These are phyloP conservation scores for Electrophaes corylata DNA, from an alignment of 2,888 invertebrate genomes.

Conservation along the genomic window DNA sequence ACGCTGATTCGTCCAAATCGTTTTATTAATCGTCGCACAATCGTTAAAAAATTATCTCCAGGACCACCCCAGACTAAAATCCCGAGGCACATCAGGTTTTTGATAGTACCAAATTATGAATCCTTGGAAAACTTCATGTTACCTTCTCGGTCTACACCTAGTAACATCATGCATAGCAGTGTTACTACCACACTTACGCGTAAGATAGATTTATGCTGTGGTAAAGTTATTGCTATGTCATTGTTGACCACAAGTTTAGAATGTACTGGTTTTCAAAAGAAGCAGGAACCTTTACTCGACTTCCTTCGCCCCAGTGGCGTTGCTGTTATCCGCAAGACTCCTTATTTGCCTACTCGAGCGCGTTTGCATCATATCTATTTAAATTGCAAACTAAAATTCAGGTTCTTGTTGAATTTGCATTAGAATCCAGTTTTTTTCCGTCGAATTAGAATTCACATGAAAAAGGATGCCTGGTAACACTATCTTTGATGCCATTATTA, in stretches of 20 bases:
- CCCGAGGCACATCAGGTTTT: too few species aligned
- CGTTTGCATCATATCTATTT: slow-evolving; percentile 45
- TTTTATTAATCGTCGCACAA: too few species aligned
- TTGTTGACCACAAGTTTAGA: not conserved
- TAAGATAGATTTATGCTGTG: too few species aligned
- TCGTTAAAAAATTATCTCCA: too few species aligned
- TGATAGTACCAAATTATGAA: too few species aligned
- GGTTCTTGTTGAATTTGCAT: slow-evolving; percentile 41
- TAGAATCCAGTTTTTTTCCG: slow-evolving; percentile 39
- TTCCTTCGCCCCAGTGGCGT: not conserved
- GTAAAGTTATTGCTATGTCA: not conserved
- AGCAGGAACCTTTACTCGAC: too few species aligned
- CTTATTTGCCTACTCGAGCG: slow-evolving; percentile 32
- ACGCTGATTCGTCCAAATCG: too few species aligned
- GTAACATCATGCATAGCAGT: too few species aligned
- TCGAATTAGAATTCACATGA: slow-evolving; percentile 36
- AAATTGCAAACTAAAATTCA: slow-evolving; percentile 41
- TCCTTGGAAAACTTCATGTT: too few species aligned
- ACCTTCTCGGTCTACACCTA: too few species aligned
- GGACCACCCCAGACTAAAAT: too few species aligned
- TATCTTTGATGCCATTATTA: slow-evolving; percentile 14
- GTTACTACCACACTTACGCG: too few species aligned
- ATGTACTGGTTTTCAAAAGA: not conserved
- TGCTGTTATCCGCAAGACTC: slow-evolving; percentile 22
- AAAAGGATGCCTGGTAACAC: slow-evolving; percentile 26